These are phyloP conservation scores for Xestia xanthographa DNA, from an alignment of 2,888 invertebrate genomes.

Conservation along the genomic window DNA sequence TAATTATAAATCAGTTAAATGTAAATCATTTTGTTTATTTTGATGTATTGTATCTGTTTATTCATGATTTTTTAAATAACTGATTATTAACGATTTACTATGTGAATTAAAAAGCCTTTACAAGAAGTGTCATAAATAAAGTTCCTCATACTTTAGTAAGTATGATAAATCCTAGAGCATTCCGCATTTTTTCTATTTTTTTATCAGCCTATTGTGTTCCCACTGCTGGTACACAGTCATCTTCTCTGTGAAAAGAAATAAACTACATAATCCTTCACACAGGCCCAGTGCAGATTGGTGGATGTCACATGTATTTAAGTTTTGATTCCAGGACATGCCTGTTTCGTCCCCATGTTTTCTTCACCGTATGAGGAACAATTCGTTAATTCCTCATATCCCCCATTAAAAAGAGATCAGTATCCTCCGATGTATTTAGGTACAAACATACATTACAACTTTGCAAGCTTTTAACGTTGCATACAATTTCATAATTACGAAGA, in stretches of 20 bases:
- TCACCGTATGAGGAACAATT: not conserved
- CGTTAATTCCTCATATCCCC: not conserved
- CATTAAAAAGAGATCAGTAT: not conserved
- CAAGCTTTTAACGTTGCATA: no score
- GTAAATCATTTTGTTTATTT: constrained; percentile 35
- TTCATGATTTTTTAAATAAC: constrained; percentile 26
- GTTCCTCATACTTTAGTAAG: not conserved
- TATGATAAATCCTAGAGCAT: not conserved
- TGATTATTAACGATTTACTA: constrained; percentile 23
- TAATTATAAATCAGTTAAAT: constrained; percentile 50
- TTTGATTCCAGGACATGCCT: not conserved
- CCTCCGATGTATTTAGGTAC: not conserved
- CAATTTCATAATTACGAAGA: no score
- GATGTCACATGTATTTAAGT: not conserved
- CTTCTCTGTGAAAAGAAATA: not conserved
- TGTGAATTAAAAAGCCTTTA: not conserved
- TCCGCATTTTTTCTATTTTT: not conserved
- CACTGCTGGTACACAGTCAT: not conserved
- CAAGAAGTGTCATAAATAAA: not conserved
- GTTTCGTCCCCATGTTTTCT: not conserved
- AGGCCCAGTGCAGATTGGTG: not conserved
- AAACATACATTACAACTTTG: not conserved
- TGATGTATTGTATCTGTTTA: constrained; percentile 34
- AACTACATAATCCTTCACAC: not conserved
- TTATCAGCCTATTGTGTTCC: no score